phyloP scores from a whole-genome alignment of 2,888 invertebrate species.

The Synergus umbraculus region DNA sequence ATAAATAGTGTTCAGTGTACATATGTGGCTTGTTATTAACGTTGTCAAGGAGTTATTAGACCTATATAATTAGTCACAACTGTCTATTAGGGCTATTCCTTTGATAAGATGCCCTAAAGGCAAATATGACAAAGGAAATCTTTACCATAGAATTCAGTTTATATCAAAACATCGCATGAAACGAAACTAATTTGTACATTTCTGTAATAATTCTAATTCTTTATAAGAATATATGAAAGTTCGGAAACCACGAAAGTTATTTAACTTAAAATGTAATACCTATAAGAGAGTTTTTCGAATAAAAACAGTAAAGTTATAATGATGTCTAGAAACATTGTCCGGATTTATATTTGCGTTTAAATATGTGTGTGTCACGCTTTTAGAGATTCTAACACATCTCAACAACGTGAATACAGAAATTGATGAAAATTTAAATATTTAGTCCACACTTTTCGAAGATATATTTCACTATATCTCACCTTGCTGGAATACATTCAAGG shows the following conservation, averaged over 20 bases:
- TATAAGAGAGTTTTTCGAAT: too few species aligned
- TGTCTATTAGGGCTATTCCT: not conserved
- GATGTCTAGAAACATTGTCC: too few species aligned
- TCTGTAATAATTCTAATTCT: not conserved
- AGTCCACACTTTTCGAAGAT: not conserved
- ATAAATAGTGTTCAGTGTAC: not conserved
- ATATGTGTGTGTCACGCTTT: too few species aligned
- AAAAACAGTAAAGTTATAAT: too few species aligned
- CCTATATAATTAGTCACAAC: not conserved
- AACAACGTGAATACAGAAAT: too few species aligned
- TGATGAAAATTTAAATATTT: not conserved
- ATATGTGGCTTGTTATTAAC: not conserved
- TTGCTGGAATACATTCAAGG: constrained; percentile 45
- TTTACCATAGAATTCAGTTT: not conserved
- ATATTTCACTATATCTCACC: not conserved
- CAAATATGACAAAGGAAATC: not conserved
- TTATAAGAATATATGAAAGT: too few species aligned
- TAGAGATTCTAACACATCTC: too few species aligned
- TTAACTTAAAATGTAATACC: too few species aligned
- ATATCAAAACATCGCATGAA: not conserved
- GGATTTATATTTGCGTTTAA: too few species aligned
- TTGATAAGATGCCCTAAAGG: not conserved
- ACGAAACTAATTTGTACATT: not conserved
- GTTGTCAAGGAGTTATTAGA: not conserved
- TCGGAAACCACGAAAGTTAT: not conserved